Evolutionary conservation across 2,888 invertebrate species (phyloP).

Genomic region (Cactoblastis cactorum): DNA sequence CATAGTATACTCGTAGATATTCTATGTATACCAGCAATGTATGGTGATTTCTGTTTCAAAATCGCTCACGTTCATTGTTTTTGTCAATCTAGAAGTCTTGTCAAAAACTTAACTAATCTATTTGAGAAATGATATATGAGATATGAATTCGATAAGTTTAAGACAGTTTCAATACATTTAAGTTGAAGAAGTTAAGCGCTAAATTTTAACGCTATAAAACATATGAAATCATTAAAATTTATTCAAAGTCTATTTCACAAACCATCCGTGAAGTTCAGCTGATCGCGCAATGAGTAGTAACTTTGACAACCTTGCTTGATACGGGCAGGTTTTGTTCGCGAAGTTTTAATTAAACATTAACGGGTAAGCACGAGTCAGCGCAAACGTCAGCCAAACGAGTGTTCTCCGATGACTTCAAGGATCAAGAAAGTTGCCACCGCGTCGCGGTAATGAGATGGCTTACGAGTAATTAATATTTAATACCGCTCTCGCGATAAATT

Average conservation of each 20-base stretch:
- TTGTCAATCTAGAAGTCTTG: too few species aligned
- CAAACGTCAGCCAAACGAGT: background rate
- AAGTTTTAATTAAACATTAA: slow-evolving; percentile 15
- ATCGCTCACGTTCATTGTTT: too few species aligned
- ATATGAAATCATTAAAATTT: too few species aligned
- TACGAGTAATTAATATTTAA: background rate
- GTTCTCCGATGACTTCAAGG: background rate
- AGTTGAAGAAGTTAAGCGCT: too few species aligned
- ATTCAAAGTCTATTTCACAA: background rate
- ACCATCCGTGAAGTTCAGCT: background rate
- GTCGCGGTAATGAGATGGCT: slow-evolving; percentile 5
- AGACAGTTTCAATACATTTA: too few species aligned
- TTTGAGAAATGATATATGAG: too few species aligned
- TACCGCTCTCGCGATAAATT: background rate
- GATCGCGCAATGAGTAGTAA: slow-evolving; percentile 5
- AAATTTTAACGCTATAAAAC: too few species aligned
- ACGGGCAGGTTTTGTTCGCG: slow-evolving; percentile 12
- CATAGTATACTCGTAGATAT: too few species aligned
- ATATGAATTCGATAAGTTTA: too few species aligned
- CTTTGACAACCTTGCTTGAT: slow-evolving; percentile 8
- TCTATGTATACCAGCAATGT: too few species aligned
- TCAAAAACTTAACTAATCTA: too few species aligned
- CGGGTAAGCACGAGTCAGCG: background rate
- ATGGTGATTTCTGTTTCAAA: too few species aligned
- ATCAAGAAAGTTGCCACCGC: background rate